Conservation (phyloP, 2,797 vertebrate genomes). For the Gobionotothen gibberifrons region DNA sequence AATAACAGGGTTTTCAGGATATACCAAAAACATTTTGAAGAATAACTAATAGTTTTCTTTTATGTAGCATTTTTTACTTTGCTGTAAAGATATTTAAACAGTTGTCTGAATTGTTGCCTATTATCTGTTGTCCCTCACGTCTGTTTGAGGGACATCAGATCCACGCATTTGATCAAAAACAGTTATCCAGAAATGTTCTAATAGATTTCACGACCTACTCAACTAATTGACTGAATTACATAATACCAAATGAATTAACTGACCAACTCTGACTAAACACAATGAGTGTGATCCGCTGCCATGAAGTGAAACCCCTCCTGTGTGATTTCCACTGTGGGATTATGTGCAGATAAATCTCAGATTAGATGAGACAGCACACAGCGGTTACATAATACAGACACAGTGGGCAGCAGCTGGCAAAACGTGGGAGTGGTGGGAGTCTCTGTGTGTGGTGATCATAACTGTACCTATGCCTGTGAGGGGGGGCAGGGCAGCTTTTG, state of each 20-base stretch:
- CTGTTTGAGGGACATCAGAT: neutral
- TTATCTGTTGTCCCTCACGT: neutral
- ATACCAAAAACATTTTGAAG: neutral
- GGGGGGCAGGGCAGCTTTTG: slow-evolving; percentile 84
- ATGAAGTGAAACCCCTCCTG: slow-evolving; percentile 26
- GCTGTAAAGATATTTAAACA: neutral
- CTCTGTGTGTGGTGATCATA: slow-evolving; percentile 11
- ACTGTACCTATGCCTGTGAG: slow-evolving; percentile 90
- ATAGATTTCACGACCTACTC: neutral
- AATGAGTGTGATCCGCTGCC: slow-evolving; percentile 12
- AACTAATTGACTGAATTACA: slow-evolving; percentile 5
- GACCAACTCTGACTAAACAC: slow-evolving; percentile 19
- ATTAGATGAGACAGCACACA: slow-evolving; percentile 44
- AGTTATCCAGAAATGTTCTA: neutral
- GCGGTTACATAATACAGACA: slow-evolving; percentile 45
- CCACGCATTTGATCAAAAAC: neutral
- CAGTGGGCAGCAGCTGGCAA: slow-evolving; percentile 30
- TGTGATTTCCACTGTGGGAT: slow-evolving; percentile 44
- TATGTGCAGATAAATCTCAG: slow-evolving; percentile 60
- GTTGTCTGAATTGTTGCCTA: neutral
- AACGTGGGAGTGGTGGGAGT: slow-evolving; percentile 5
- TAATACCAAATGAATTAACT: slow-evolving; percentile 7
- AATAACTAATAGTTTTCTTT: too few species aligned
- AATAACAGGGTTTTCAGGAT: neutral
- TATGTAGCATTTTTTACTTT: too few species aligned